These are phyloP conservation scores for Albula goreensis DNA, from an alignment of 2,113 vertebrate genomes.

Conservation along the genomic window DNA sequence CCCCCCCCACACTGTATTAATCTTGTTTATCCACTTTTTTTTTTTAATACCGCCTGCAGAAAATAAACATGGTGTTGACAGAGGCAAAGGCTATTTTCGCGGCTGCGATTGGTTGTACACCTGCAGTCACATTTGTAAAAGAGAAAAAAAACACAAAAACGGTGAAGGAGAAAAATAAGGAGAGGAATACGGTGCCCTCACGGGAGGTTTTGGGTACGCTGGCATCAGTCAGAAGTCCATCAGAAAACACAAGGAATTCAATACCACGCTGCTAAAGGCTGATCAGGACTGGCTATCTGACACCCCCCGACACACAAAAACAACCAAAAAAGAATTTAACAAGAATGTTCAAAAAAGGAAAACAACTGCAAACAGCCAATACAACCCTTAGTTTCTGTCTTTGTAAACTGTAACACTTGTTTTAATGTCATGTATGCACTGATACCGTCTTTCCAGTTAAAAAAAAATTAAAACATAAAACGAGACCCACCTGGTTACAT, in stretches of 20 bases:
- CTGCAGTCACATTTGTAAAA: conserved; percentile 59
- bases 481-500: too few relatives aligned
- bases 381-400: too few relatives aligned
- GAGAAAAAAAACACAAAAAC: neutral
- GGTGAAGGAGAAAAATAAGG: neutral
- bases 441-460: too few relatives aligned
- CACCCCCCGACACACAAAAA: neutral
- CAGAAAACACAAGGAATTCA: neutral
- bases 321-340: neutral
- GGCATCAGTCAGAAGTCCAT: conserved; percentile 27
- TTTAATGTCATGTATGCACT: too few relatives aligned
- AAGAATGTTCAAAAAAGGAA: too few relatives aligned
- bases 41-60: conserved; percentile 53
- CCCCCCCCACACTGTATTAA: conserved; percentile 97
- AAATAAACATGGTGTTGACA: conserved; percentile 84
- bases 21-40: conserved; percentile 91
- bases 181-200: neutral
- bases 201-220: conserved; percentile 31
- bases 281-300: neutral
- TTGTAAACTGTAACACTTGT: too few relatives aligned
- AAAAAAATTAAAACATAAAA: too few relatives aligned
- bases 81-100: conserved; percentile 84
- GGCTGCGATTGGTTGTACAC: conserved; percentile 84
- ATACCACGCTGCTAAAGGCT: neutral
- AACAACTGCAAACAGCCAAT: too few relatives aligned